These are phyloP conservation scores for Hippocampus guttulatus DNA, from an alignment of 2,113 vertebrate genomes.

Conservation along the genomic window DNA sequence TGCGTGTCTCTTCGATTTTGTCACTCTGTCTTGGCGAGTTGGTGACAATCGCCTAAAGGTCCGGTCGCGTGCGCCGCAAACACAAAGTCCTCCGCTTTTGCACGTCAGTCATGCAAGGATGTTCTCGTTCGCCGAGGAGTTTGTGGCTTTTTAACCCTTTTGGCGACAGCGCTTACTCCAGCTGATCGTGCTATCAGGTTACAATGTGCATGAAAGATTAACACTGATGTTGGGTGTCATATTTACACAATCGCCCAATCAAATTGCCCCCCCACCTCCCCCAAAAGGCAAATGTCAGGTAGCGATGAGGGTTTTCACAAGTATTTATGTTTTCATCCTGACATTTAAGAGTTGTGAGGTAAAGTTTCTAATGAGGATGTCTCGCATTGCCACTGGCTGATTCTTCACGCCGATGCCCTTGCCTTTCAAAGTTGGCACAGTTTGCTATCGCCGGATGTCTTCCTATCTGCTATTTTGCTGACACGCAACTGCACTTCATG, in stretches of 20 bases:
- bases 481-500: slow-evolving; percentile 24
- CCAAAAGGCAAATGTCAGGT: background rate
- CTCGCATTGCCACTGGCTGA: slow-evolving; percentile 2
- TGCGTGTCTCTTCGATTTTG: background rate
- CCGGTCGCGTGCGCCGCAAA: background rate
- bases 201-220: too few relatives aligned
- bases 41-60: background rate
- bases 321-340: slow-evolving; percentile 4
- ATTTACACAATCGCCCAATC: background rate
- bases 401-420: slow-evolving; percentile 9
- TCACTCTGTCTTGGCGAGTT: background rate
- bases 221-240: background rate
- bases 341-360: slow-evolving; percentile 13
- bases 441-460: slow-evolving; percentile 21
- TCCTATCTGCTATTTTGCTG: slow-evolving; percentile 40
- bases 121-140: too few relatives aligned
- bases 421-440: slow-evolving; percentile 25
- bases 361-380: slow-evolving; percentile 12
- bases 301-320: slow-evolving; percentile 9
- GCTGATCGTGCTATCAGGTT: too few relatives aligned
- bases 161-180: too few relatives aligned
- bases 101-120: background rate
- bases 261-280: background rate
- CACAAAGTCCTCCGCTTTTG: slow-evolving; percentile 1
- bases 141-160: too few relatives aligned